phyloP scores from a whole-genome alignment of 2,113 vertebrate genomes.

The Eupsittula cactorum region DNA sequence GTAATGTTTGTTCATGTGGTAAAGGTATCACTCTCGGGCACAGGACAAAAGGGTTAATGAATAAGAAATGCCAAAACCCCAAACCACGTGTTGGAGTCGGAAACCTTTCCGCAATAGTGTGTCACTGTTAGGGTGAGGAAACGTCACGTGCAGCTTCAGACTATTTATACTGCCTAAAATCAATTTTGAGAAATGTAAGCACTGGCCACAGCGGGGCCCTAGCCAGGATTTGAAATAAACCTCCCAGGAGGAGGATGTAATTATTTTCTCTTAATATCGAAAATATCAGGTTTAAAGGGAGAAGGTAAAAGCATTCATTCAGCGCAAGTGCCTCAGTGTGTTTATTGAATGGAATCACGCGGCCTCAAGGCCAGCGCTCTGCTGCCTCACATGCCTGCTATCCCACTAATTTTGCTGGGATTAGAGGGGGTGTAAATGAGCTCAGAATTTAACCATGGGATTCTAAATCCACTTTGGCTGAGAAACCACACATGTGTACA shows the following conservation, averaged over 20 bases:
- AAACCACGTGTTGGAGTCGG: neutral
- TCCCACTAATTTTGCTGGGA: conserved; percentile 28
- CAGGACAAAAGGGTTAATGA: conserved; percentile 33
- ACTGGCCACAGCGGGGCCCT: conserved; percentile 59
- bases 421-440: conserved; percentile 43
- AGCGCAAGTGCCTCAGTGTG: conserved; percentile 58
- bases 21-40: neutral
- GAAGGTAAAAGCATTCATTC: conserved; percentile 64
- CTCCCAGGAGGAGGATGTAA: conserved; percentile 70
- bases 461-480: conserved; percentile 32
- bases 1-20: neutral
- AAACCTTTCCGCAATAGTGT: conserved; percentile 46
- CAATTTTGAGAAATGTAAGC: conserved; percentile 79
- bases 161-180: conserved; percentile 75
- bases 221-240: conserved; percentile 74
- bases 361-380: neutral
- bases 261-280: conserved; percentile 77
- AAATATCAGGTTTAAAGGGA: conserved; percentile 70
- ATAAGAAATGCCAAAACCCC: conserved; percentile 2
- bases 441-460: neutral
- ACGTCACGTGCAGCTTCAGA: conserved; percentile 54
- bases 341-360: conserved; percentile 56
- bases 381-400: neutral
- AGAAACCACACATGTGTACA: neutral
- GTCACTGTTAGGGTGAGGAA: conserved; percentile 61